Evolutionary conservation across 1,140 invertebrate genomes (phyloP), one percentile per base, ranked within the genome.

Genomic region (Telenomus remus): DNA sequence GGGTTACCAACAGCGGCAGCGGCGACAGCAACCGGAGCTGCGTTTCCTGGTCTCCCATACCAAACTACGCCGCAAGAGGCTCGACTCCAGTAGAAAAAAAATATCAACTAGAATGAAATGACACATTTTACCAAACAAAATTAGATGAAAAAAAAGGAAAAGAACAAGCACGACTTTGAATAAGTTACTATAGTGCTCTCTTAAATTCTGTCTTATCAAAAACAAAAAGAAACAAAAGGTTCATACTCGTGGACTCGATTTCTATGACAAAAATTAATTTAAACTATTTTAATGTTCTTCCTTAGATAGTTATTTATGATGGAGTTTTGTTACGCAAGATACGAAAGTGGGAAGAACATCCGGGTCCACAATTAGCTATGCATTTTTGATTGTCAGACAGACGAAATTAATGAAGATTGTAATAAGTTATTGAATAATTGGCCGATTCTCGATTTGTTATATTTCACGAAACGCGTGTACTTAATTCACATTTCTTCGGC

Each of bases 41-140:
- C 89, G 39, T 90, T 91, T 70, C 89, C 90, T 16, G 91, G 91
- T 14, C 88, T 93, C 57, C 92, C 90, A 4, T 92, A 93, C 65
- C 91, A 91, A 83, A 88, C 89, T 49, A 89, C 90, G 43, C 89
- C 89, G 57, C 90, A 91, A 80, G 90, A 91, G 82, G 90, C 90
- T 46, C 85, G 90, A 83, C 87, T 91, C 75, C 90, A 91, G 81
- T 91, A 88, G 79, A 72, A 61, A 6, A 44, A 42, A 6, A 44
- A 42, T 47, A 39, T 60, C 47, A 48, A 63, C 71, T 73, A 73
- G 61, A 39, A 69, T 55, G 49, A 42, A 54, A 49, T 61, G 54
- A n/a, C 47, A 68, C 53, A 65, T 54, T 47, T 55, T 70, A 53
- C 60, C 64, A 11, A 46, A 8, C 9, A 11, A 4, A 2, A 39